phyloP scores from a whole-genome alignment of 2,797 vertebrate species.

The Trichosurus vulpecula region DNA sequence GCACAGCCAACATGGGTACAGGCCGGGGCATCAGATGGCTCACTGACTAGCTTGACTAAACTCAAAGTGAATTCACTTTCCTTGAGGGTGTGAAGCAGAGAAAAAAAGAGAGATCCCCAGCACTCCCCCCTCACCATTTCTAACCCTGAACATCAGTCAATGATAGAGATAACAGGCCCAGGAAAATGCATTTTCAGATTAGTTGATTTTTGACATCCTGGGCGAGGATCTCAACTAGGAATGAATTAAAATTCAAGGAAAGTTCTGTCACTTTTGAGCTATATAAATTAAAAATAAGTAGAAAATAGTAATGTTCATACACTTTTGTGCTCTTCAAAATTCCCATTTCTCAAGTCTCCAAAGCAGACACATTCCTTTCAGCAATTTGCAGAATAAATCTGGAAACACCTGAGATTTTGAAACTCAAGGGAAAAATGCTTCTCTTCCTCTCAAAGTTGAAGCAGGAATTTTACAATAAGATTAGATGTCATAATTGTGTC shows the following conservation, averaged over 20 bases:
- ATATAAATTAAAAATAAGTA: slow-evolving; percentile 59
- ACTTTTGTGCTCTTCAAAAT: slow-evolving; percentile 53
- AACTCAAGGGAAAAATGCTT: slow-evolving; percentile 7
- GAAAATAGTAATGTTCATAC: slow-evolving; percentile 24
- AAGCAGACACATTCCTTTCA: slow-evolving; percentile 46
- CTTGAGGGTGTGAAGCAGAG: neutral
- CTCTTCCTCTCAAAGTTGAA: slow-evolving; percentile 55
- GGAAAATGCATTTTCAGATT: neutral
- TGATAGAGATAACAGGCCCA: neutral
- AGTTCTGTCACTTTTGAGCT: slow-evolving; percentile 42
- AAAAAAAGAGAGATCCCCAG: neutral
- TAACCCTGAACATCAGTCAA: neutral
- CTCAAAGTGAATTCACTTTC: slow-evolving; percentile 4
- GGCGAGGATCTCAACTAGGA: slow-evolving; percentile 7
- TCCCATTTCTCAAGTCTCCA: slow-evolving; percentile 39
- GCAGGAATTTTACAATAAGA: slow-evolving; percentile 56
- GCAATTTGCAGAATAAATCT: slow-evolving; percentile 62
- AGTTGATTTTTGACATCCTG: slow-evolving; percentile 18
- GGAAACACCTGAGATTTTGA: slow-evolving; percentile 59
- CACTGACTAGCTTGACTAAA: neutral
- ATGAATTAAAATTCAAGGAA: slow-evolving; percentile 52
- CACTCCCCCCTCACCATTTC: neutral
- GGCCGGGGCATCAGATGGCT: neutral
- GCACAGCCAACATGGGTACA: neutral
- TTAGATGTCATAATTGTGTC: slow-evolving; percentile 60